Percentiles rank a stretch among this genome's conserved stretches.
Evolutionary conservation across 2,113 vertebrate genomes (phyloP).

Genomic region (Marmota monax): DNA sequence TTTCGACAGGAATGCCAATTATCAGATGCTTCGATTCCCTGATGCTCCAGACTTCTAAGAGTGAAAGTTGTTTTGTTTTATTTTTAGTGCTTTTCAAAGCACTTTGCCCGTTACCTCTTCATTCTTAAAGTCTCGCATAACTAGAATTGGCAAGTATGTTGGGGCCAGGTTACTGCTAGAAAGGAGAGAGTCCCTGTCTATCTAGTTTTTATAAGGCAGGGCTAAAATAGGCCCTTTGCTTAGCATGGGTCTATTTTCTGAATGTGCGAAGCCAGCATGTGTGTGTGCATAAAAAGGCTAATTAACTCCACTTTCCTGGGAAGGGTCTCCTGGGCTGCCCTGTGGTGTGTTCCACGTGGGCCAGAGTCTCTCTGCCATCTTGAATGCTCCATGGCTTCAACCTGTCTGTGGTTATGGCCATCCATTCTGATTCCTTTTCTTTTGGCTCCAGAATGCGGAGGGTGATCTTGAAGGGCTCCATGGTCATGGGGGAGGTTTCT

Average conservation of each 20-base stretch:
- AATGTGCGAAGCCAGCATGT: conserved; percentile 76
- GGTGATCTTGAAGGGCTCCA: not conserved
- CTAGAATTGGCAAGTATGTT: not conserved
- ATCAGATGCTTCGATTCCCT: not conserved
- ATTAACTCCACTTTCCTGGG: conserved; percentile 51
- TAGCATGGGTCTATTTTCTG: conserved; percentile 62
- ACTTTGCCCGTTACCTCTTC: not conserved
- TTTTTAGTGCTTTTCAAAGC: not conserved
- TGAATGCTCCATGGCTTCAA: not conserved
- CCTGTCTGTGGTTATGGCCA: not conserved
- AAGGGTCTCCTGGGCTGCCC: conserved; percentile 2
- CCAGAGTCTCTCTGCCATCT: not conserved
- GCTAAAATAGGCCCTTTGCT: conserved; percentile 68
- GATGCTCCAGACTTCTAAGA: not conserved
- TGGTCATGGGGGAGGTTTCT: not conserved
- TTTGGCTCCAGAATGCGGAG: not conserved
- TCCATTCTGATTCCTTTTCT: not conserved
- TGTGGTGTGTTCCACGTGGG: rapidly evolving
- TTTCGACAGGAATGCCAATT: not conserved
- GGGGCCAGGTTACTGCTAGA: not conserved
- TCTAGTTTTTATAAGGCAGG: conserved; percentile 30
- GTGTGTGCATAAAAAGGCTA: conserved; percentile 74
- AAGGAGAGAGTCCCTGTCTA: conserved; percentile 7
- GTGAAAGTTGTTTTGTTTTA: not conserved
- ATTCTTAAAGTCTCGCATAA: not conserved